A percentile compares a stretch with the other conserved stretches of the same genome.
Conservation (phyloP, 2,888 invertebrate genomes). For the Aspidapion aeneum region DNA sequence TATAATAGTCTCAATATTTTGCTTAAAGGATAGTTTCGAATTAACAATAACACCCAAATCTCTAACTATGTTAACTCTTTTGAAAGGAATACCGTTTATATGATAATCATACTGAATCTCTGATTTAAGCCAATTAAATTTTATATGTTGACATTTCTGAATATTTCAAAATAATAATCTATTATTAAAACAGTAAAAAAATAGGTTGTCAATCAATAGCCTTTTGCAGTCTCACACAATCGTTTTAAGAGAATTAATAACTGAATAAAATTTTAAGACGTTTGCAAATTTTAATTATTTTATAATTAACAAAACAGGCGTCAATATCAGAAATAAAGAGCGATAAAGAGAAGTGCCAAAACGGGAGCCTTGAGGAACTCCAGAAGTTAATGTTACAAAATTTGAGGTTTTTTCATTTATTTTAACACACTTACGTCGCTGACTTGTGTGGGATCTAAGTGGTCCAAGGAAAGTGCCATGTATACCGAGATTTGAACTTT, state of each 20-base stretch:
- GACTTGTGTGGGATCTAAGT: too few relatives aligned
- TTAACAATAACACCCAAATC: background rate
- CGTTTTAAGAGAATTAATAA: background rate
- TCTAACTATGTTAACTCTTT: background rate
- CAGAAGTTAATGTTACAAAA: too few relatives aligned
- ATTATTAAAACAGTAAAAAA: background rate
- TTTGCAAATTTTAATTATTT: background rate
- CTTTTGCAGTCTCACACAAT: background rate
- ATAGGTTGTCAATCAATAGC: background rate
- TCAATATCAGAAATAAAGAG: too few relatives aligned
- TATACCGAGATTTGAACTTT: too few relatives aligned
- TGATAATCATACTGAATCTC: background rate
- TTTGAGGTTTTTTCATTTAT: too few relatives aligned
- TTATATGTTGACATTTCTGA: background rate
- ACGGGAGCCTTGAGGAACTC: too few relatives aligned
- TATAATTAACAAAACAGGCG: background rate
- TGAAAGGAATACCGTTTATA: background rate
- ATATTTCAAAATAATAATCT: background rate
- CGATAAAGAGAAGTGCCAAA: too few relatives aligned
- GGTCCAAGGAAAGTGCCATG: too few relatives aligned
- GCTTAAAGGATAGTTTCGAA: too few relatives aligned
- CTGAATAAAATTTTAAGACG: background rate
- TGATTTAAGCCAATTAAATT: background rate
- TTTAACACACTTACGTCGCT: too few relatives aligned
- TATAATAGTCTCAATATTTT: too few relatives aligned